A percentile compares a stretch with the other conserved stretches of the same genome.
phyloP scores from a whole-genome alignment of 2,888 invertebrate genomes.

The Beris chalybata region DNA sequence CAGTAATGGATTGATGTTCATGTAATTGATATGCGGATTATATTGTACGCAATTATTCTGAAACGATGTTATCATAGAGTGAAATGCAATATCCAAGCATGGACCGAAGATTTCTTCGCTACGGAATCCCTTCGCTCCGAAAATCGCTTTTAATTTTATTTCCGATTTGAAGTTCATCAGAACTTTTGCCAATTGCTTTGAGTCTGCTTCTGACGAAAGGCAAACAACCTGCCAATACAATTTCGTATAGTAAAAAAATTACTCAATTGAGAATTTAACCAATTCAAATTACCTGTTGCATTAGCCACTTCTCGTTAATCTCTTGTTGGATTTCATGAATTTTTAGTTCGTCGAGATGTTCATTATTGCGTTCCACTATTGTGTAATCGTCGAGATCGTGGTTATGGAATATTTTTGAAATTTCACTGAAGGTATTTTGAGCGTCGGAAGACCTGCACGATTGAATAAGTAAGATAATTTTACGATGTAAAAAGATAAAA shows the following conservation, averaged over 20 bases:
- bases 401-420: conserved; percentile 21
- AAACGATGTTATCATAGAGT: conserved; percentile 57
- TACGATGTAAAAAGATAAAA: too few species aligned
- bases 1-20: conserved; percentile 53
- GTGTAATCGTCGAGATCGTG: neutral
- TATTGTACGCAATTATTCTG: conserved; percentile 54
- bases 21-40: conserved; percentile 55
- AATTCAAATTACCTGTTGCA: conserved; percentile 49
- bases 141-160: conserved; percentile 56
- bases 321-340: conserved; percentile 41
- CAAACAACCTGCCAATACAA: conserved; percentile 49
- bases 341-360: conserved; percentile 9
- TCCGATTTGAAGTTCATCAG: conserved; percentile 54
- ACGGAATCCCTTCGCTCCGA: conserved; percentile 59
- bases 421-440: conserved; percentile 16
- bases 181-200: conserved; percentile 49
- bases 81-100: conserved; percentile 59
- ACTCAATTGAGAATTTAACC: too few species aligned
- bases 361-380: neutral
- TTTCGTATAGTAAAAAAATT: neutral
- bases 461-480: too few species aligned
- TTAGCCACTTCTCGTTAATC: conserved; percentile 55
- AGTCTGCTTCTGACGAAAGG: conserved; percentile 48
- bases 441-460: conserved; percentile 13
- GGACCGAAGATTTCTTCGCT: conserved; percentile 58